A percentile compares a stretch with the other conserved stretches of the same genome.
Evolutionary conservation across 2,888 invertebrate genomes (phyloP).

Genomic region (Hipparchia sbordonii): DNA sequence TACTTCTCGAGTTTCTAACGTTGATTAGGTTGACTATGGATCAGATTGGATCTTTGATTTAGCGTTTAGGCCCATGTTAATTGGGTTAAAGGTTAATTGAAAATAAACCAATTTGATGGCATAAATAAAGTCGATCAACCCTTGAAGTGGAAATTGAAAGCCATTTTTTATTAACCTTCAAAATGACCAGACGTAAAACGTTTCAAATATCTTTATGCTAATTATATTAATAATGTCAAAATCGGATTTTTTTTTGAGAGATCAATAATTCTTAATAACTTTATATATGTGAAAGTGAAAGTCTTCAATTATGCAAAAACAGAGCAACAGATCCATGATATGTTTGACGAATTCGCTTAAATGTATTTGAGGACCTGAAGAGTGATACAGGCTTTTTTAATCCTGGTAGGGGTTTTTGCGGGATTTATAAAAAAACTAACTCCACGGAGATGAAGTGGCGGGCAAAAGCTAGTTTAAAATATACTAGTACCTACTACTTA

Average conservation of each 20-base stretch:
- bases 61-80: slow-evolving; percentile 17
- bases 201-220: slow-evolving; percentile 1
- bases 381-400: too few species aligned
- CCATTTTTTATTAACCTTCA: slow-evolving; percentile 29
- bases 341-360: too few species aligned
- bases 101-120: slow-evolving; percentile 23
- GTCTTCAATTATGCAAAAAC: too few species aligned
- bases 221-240: slow-evolving; percentile 11
- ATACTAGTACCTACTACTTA: too few species aligned
- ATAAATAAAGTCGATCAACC: slow-evolving; percentile 21
- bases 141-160: slow-evolving; percentile 40
- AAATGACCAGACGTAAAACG: slow-evolving; percentile 8
- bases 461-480: too few species aligned
- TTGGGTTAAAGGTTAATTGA: slow-evolving; percentile 20
- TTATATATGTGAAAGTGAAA: neutral
- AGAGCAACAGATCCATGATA: too few species aligned
- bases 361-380: neutral
- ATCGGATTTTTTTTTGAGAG: slow-evolving; percentile 4
- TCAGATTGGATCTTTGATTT: slow-evolving; percentile 18
- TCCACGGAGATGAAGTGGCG: too few species aligned
- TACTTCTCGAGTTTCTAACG: slow-evolving; percentile 17
- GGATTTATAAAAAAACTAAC: too few species aligned
- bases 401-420: too few species aligned
- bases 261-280: neutral
- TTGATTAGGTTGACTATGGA: slow-evolving; percentile 15